Conservation (phyloP, 2,113 vertebrate genomes). For the Lathamus discolor region DNA sequence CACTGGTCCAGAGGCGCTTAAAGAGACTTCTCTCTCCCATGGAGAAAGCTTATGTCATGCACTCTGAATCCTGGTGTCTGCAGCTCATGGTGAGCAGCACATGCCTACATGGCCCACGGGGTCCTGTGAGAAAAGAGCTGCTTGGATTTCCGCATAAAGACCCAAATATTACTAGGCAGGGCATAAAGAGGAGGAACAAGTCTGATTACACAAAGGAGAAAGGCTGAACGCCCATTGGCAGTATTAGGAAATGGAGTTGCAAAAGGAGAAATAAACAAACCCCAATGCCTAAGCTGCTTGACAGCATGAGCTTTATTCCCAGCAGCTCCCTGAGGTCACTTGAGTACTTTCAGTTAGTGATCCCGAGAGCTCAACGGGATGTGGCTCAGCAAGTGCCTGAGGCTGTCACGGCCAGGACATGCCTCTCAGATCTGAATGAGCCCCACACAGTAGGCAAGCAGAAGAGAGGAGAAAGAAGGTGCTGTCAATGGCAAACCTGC, state of each 20-base stretch:
- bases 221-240: background rate
- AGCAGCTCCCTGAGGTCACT: background rate
- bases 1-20: fast-evolving
- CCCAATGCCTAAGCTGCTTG: background rate
- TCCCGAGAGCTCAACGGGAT: background rate
- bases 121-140: background rate
- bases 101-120: background rate
- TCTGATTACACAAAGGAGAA: conserved; percentile 12
- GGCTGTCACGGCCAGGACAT: background rate
- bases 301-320: background rate
- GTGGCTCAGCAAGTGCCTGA: background rate
- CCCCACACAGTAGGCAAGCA: background rate
- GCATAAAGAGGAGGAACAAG: background rate
- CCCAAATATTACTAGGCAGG: background rate
- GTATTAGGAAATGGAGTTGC: background rate
- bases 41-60: background rate
- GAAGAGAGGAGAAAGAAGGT: background rate
- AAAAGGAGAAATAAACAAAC: conserved; percentile 3
- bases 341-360: background rate
- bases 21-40: background rate
- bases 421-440: background rate
- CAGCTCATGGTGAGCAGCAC: background rate
- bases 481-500: background rate
- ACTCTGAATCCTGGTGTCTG: background rate
- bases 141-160: background rate